Evolutionary conservation across 2,113 vertebrate genomes (phyloP), one percentile per base, ranked within the genome.

Genomic region (Pyrgilauda ruficollis): DNA sequence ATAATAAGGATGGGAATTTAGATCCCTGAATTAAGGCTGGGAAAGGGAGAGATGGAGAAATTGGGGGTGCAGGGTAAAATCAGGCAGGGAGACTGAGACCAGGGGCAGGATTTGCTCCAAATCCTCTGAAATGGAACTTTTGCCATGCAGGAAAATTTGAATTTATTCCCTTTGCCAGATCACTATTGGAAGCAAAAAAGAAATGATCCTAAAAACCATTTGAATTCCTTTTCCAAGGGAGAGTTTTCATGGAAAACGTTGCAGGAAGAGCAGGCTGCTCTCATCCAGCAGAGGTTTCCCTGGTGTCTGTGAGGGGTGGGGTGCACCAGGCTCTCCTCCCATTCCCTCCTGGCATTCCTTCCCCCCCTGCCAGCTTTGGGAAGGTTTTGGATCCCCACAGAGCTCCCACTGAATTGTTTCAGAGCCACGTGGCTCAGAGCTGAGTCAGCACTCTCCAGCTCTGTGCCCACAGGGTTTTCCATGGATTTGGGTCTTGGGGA

Each of bases 121-220:
- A 80, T 24, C 61, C 77, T 56, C 77, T 53, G 39, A 74, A 87
- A 52, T 0, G 2, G 12, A 12, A 4, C 0, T 76, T 79, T 37
- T 49, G 6, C 31, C 7, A 0, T 1, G 68, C 33, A 53, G 63
- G 49, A 62, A 79, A 70, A 55, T 30, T 18, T 27, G 33, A 72
- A 37, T 70, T 85, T 30, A 39, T 84, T 85, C 53, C 31, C 15
- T 86, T 91, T 16, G 8, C 13, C 24, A 33, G 44, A 13, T 2
- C 13, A 5, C 0, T 16, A 15, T 18, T 17, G 9, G 39, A 73
- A 83, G 19, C 3, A 23, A 35, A 37, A 49, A 35, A 9, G 2
- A 37, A 78, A 52, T 3, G 0, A 47, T 41, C 18, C 30, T 13
- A 24, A 81, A 44, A 47, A 0, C 8, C 10, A 0, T 20, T n/a